Conservation (phyloP, 2,797 vertebrate species). For the Gambusia yucatana region DNA sequence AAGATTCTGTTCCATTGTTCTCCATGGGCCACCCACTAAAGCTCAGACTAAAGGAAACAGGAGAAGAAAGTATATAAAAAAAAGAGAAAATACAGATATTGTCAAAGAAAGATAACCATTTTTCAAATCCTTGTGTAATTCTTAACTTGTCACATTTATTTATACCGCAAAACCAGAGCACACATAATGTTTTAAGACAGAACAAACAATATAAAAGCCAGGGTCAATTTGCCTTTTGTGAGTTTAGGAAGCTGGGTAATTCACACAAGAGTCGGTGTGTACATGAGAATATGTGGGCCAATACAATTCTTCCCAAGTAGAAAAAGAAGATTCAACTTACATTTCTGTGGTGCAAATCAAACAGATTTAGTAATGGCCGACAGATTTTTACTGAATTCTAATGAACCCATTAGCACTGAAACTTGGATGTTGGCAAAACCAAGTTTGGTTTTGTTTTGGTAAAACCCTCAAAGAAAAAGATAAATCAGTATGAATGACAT, state of each 20-base stretch:
- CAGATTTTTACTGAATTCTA: conserved; percentile 43
- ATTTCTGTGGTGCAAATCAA: conserved; percentile 60
- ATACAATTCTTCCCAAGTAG: conserved; percentile 60
- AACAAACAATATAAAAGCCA: conserved; percentile 39
- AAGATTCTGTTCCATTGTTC: conserved; percentile 47
- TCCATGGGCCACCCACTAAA: conserved; percentile 75
- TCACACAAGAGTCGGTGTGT: conserved; percentile 25
- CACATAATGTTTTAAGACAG: conserved; percentile 39
- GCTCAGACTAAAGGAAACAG: conserved; percentile 41
- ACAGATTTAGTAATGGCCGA: conserved; percentile 68
- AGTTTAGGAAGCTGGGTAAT: conserved; percentile 40
- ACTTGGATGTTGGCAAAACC: conserved; percentile 35
- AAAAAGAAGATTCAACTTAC: conserved; percentile 49
- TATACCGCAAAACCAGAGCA: conserved; percentile 64
- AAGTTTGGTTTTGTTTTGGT: conserved; percentile 13
- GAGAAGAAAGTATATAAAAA: conserved; percentile 62
- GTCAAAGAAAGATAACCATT: conserved; percentile 23
- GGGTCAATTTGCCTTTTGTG: conserved; percentile 46
- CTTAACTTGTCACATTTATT: conserved; percentile 24
- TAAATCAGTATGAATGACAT: conserved; percentile 50
- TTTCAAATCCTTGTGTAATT: conserved; percentile 32
- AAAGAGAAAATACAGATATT: conserved; percentile 39
- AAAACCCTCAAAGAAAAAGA: conserved; percentile 31
- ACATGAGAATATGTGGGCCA: conserved; percentile 17
- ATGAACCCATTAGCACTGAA: conserved; percentile 32